Conservation (phyloP, 2,113 vertebrate genomes). For the Barnardius zonarius region DNA sequence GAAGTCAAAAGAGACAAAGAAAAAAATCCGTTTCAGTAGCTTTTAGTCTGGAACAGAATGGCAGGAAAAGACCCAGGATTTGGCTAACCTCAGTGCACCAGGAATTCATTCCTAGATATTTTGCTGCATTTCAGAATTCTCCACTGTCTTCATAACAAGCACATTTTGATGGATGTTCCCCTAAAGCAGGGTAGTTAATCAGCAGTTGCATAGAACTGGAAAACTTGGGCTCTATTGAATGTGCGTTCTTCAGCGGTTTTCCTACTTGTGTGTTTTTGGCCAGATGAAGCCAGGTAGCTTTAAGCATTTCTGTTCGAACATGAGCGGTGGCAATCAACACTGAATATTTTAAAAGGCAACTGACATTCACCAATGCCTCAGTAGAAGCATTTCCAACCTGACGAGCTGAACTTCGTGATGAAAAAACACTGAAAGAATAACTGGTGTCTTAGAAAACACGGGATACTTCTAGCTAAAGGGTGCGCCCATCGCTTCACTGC, state of each 20-base stretch:
- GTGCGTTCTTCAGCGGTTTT: background rate
- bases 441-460: background rate
- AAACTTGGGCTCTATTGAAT: background rate
- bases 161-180: background rate
- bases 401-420: background rate
- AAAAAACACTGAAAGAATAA: background rate
- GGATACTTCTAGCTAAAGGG: background rate
- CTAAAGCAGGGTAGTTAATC: background rate
- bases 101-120: background rate
- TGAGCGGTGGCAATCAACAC: accelerated
- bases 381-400: background rate
- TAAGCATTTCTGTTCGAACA: background rate
- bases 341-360: background rate
- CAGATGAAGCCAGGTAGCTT: background rate
- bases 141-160: background rate
- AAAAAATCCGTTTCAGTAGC: background rate
- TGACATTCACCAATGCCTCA: accelerated
- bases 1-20: background rate
- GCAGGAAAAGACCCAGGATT: background rate
- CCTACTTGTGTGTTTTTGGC: background rate
- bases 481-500: background rate
- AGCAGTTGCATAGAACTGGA: background rate
- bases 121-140: background rate
- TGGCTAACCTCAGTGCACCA: background rate
- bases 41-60: background rate